Evolutionary conservation across 1,140 invertebrate genomes (phyloP), one percentile per base, ranked within the genome.

Genomic region (Pogonomyrmex californicus): DNA sequence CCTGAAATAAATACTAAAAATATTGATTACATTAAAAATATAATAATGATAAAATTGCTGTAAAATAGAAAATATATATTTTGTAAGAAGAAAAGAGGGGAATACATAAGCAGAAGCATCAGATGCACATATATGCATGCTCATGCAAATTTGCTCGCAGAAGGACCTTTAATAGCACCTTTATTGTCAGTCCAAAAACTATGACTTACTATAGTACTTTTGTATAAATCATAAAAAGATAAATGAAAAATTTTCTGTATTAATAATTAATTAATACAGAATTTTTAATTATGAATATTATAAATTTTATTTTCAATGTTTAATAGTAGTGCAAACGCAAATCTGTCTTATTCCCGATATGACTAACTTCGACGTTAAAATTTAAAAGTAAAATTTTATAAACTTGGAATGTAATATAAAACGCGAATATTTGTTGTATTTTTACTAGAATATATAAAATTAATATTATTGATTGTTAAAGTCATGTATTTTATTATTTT

Each of bases 121-220:
- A 76, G 54, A 71, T 88, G 47, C 87, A 88, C 75, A 86, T 63
- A 51, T 62, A 83, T 51, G 4, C 88, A 88, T 87, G 88, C 81
- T 66, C 88, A 90, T 90, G 88, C 88, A 44, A 78, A 87, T 78
- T 73, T 86, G 82, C 78, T 89, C 68, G 7, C 9, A 56, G n/a
- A 41, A 38, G 79, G 66, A 83, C 54, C 44, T 49, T 49, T n/a
- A 36, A 36, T 60, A 49, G 54, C 79, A 75, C 68, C 68, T 12
- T 54, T 49, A 14, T 17, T 47, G 56, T 54, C n/a, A 73, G 54
- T n/a, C 51, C n/a, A 17, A 73, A 73, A 17, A 47, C 1, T 17
- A 3, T 14, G 5, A 71, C 33, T 10, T 79, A 49, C 23, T 62
- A 23, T n/a, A 33, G 51, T 23, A 23, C 23, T 51, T 38, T 30